Base-by-base conservation (phyloP, 2,888 invertebrate species). In the Cerastis leucographa region DNA sequence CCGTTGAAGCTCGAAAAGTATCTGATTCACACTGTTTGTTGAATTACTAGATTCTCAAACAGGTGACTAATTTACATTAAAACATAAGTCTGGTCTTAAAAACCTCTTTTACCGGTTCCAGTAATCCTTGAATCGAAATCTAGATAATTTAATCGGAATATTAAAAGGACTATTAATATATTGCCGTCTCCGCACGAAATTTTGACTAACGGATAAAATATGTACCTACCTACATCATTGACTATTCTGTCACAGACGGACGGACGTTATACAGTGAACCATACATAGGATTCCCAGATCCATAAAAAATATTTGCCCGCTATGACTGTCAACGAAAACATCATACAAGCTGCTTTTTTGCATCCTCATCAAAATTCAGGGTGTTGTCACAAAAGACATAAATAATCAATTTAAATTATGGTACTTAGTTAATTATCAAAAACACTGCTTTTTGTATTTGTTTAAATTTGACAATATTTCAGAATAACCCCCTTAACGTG, bases 101-200 rank as follows among this genome's bases (percentile, higher is more conserved):
- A 76, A 67, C 75, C 8, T 25, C 67, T 61, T 75, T 35, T 8
- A 51, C 67, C 14, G 22, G 74, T 66, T 59, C 12, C 9, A 56
- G 9, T 29, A 14, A 76, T 46, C 46, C 9, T 74, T 51, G 62
- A 40, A 54, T 56, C 8, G 40, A 19, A 51, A n/a, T 67, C 29
- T 61, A 49, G 29, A 22, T 51, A 49, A 59, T 29, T 17, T 3
- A 49, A 75, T 74, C 14, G 1, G 25, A 29, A 29, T 76, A 42
- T 65, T 46, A 19, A 40, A 65, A 46, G 12, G 12, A 40, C 19
- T n/a, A 59, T 35, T 54, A n/a, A 29, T 14, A 59, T 69, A 9
- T 29, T 19, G n/a, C 44, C 3, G n/a, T 59, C 59, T 69, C n/a
- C 4, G 14, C 17, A 8, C n/a, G 22, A 65, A 0, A 25, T 17